phyloP scores from a whole-genome alignment of 1,140 invertebrate species.

The Zaprionus ghesquierei region DNA sequence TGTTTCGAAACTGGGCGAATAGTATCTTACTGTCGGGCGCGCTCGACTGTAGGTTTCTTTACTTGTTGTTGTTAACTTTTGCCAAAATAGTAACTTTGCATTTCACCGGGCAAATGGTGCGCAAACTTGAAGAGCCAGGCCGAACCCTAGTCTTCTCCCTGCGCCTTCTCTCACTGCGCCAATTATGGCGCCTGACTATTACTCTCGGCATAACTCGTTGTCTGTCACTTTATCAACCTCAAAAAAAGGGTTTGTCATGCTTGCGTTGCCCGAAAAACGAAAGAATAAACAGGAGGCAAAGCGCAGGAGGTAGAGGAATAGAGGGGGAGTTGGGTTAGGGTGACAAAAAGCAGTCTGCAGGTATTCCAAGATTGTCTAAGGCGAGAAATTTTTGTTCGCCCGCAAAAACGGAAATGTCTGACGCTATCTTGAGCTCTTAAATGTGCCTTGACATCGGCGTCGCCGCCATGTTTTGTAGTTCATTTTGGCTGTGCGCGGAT shows the following conservation, averaged over 20 bases:
- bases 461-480: slow-evolving; percentile 20
- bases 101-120: slow-evolving; percentile 63
- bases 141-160: neutral
- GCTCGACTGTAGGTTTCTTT: no score
- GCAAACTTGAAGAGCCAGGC: slow-evolving; percentile 37
- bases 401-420: slow-evolving; percentile 20
- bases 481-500: neutral
- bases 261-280: neutral
- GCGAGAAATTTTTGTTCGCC: neutral
- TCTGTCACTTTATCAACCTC: slow-evolving; percentile 72
- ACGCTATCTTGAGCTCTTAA: slow-evolving; percentile 30
- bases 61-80: no score
- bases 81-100: slow-evolving; percentile 69
- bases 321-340: neutral
- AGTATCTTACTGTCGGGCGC: no score
- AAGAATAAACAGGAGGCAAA: slow-evolving; percentile 12
- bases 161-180: neutral
- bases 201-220: slow-evolving; percentile 37
- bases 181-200: slow-evolving; percentile 18
- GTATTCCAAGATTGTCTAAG: slow-evolving; percentile 10
- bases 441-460: slow-evolving; percentile 24
- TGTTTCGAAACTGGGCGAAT: no score
- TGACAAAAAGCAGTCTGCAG: neutral
- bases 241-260: slow-evolving; percentile 61
- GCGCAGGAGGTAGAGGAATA: neutral